Conservation (phyloP, 2,113 vertebrate species). For the Tychaedon coryphoeus region DNA sequence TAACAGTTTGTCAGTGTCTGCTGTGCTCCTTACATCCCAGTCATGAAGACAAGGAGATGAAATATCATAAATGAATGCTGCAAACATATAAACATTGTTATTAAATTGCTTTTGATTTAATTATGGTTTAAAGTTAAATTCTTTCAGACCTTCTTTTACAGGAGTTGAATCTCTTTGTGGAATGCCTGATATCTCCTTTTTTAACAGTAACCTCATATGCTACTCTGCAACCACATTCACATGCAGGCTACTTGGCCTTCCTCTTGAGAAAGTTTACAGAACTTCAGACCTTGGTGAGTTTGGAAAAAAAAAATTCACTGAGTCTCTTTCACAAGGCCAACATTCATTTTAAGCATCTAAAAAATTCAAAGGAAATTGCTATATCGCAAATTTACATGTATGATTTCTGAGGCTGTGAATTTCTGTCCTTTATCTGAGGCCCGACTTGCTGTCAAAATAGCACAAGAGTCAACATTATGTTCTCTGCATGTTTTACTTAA, state of each 20-base stretch:
- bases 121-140: neutral
- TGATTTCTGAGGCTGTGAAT: neutral
- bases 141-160: neutral
- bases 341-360: neutral
- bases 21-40: neutral
- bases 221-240: rapidly evolving
- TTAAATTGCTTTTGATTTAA: neutral
- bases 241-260: neutral
- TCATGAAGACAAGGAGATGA: neutral
- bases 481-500: neutral
- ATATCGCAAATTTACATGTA: neutral
- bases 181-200: neutral
- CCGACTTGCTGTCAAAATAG: neutral
- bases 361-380: neutral
- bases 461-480: neutral
- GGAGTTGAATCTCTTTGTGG: neutral
- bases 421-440: neutral
- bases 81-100: neutral
- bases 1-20: neutral
- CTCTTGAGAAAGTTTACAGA: neutral
- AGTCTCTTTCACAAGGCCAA: neutral
- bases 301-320: neutral
- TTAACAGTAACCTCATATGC: neutral
- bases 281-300: neutral
- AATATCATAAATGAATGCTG: neutral